Conservation (phyloP, 2,888 invertebrate genomes). For the Apamea anceps region DNA sequence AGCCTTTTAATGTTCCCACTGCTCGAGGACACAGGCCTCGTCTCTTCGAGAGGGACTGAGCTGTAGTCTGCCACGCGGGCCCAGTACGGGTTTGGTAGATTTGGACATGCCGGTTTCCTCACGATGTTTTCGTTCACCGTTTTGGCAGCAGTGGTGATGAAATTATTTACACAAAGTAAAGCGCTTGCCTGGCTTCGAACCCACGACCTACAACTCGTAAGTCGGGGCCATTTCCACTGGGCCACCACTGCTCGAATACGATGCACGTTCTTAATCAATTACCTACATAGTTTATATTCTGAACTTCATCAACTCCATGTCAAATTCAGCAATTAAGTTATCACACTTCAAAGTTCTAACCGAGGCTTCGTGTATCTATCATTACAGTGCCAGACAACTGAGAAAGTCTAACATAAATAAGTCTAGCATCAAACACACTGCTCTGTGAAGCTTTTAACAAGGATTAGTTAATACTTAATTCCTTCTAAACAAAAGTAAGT, state of each 20-base stretch:
- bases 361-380: neutral
- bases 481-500: neutral
- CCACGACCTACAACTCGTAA: too few relatives aligned
- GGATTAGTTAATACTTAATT: neutral
- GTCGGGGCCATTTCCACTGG: too few relatives aligned
- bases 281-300: neutral
- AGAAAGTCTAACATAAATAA: neutral
- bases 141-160: too few relatives aligned
- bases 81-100: too few relatives aligned
- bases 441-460: neutral
- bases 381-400: neutral
- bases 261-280: slow-evolving; percentile 30
- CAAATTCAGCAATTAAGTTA: slow-evolving; percentile 22
- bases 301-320: slow-evolving; percentile 17
- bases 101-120: too few relatives aligned
- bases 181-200: too few relatives aligned
- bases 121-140: too few relatives aligned
- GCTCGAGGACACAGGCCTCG: too few relatives aligned
- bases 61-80: too few relatives aligned
- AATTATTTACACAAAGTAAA: too few relatives aligned
- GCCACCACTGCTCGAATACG: neutral
- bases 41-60: too few relatives aligned
- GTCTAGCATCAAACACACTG: neutral
- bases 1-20: too few relatives aligned
- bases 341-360: slow-evolving; percentile 10